Evolutionary conservation across 1,140 invertebrate species (phyloP), one percentile per base, ranked within the genome.

Genomic region (Zophobas atratus): DNA sequence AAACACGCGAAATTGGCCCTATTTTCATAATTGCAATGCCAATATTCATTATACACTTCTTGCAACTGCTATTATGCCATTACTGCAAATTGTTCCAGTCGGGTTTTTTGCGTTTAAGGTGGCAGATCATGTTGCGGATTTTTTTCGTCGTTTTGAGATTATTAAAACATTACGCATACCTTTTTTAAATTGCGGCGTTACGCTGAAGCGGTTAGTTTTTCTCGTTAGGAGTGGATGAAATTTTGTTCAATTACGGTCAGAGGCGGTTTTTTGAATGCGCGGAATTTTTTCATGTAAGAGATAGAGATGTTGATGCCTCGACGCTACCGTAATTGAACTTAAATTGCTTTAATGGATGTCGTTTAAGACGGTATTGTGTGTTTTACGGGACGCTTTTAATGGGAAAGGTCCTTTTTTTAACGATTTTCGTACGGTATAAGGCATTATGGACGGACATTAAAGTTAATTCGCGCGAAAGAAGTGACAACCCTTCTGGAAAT

Each of bases 1-100:
- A 75, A 75, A 75, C 57, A 63, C 70, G 56, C 55, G 20, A 78
- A 78, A 78, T 78, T 78, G 77, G 70, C 32, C 77, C 71, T 67
- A 78, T 78, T 78, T 78, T 78, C 77, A 63, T 78, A 78, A 78
- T 74, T 78, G 77, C 70, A 78, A 77, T 74, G 63, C 70, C 71
- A 78, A 78, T 78, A 78, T 78, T 78, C 71, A 78, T 78, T 74
- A 78, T 78, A 73, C 51, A 73, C 38, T 77, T 77, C 76, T 77
- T 77, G 67, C 41, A 49, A 53, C 53, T 49, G 76, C 56, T 53
- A 78, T 78, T 78, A 78, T 75, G 77, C 70, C 51, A 78, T 78
- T 78, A 78, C 39, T 33, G 60, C 60, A 67, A 67, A 67, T 67
- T 67, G 60, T 67, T 67, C 60, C 60, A 67, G 60, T 41, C 60